A percentile compares a stretch with the other conserved stretches of the same genome.
Conservation (phyloP, 1,140 invertebrate species). For the Wasmannia auropunctata region DNA sequence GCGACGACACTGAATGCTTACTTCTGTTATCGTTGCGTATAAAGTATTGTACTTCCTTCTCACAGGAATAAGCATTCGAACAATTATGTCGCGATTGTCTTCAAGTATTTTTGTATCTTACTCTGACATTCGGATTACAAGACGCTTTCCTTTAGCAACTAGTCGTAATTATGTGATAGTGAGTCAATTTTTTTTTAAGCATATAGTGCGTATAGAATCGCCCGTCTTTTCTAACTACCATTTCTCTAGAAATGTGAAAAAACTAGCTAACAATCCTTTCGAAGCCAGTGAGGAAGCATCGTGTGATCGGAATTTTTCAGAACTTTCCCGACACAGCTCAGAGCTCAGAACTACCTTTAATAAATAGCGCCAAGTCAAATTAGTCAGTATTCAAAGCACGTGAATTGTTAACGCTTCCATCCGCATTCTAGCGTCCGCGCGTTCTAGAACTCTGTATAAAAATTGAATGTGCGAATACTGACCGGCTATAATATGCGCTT, state of each 20-base stretch:
- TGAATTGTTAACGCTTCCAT: background rate
- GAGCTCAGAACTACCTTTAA: background rate
- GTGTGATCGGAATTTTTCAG: constrained; percentile 21
- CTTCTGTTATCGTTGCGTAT: background rate
- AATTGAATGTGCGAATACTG: background rate
- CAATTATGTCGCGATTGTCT: constrained; percentile 2
- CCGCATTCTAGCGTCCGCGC: background rate
- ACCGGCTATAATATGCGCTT: background rate
- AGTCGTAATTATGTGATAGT: background rate
- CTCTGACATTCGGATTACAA: constrained; percentile 25
- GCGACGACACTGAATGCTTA: constrained; percentile 17
- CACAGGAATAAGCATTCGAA: constrained; percentile 23
- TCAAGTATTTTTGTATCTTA: background rate
- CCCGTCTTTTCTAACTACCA: constrained; percentile 14
- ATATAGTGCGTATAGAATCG: constrained; percentile 11
- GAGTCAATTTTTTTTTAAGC: constrained; percentile 22
- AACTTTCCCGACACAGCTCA: background rate
- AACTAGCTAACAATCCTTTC: constrained; percentile 31
- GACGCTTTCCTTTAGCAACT: constrained; percentile 7
- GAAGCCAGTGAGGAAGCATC: constrained; percentile 25
- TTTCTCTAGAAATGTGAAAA: constrained; percentile 45
- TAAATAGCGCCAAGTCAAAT: constrained; percentile 6
- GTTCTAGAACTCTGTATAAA: background rate
- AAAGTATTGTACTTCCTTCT: constrained; percentile 4
- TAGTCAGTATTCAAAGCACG: constrained; percentile 14